Percentiles rank a stretch among this genome's conserved stretches.
Conservation (phyloP, 2,888 invertebrate species). For the Epinotia bilunana region DNA sequence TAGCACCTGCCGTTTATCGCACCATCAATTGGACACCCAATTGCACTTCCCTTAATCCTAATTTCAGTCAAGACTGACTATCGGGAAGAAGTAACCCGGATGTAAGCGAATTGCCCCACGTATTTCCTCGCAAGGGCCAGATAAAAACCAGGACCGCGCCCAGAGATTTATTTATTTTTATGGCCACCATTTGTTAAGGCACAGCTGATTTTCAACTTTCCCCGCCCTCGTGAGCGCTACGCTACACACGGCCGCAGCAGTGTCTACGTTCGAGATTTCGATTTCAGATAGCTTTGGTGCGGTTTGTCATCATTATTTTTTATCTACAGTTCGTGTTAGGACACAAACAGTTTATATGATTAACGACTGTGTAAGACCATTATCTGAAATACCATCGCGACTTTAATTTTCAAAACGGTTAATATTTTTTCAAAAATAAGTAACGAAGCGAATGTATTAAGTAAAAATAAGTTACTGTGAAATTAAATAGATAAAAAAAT, state of each 20-base stretch:
- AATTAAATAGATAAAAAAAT: not conserved
- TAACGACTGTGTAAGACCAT: not conserved
- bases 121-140: constrained; percentile 60
- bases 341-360: not conserved
- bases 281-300: constrained; percentile 36
- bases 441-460: not conserved
- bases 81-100: constrained; percentile 58
- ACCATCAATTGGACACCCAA: constrained; percentile 33
- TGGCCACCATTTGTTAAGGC: constrained; percentile 66
- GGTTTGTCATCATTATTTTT: not conserved
- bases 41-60: constrained; percentile 47
- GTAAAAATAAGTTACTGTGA: too few relatives aligned
- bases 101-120: constrained; percentile 61
- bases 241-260: constrained; percentile 42
- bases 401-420: not conserved
- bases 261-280: constrained; percentile 20
- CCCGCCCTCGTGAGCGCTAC: constrained; percentile 50
- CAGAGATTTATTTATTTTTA: constrained; percentile 74
- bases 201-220: constrained; percentile 59
- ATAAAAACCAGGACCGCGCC: constrained; percentile 62
- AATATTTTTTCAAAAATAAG: not conserved
- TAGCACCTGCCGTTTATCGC: constrained; percentile 10
- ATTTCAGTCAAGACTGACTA: constrained; percentile 67
- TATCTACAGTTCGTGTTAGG: not conserved
- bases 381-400: not conserved